Base-by-base conservation (phyloP, 2,888 invertebrate species). In the Scaptomyza reducta region DNA sequence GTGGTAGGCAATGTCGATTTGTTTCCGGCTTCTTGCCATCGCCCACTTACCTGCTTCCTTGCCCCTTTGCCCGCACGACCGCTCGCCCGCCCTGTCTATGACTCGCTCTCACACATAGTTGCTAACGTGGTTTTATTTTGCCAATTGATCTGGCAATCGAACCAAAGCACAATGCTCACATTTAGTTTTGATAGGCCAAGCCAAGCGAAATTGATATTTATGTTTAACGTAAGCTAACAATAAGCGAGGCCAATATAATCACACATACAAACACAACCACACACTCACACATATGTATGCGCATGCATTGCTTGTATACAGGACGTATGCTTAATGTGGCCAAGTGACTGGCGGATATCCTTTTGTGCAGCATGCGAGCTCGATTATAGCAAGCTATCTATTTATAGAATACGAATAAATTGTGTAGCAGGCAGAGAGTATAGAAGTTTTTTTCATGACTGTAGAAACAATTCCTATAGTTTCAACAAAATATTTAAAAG, bases 81-180 rank as follows among this genome's bases (percentile, higher is more conserved):
- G n/a, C n/a, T n/a, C n/a, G n/a, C n/a, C n/a, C n/a, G n/a, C n/a
- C n/a, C 42, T 7, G 41, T 31, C 10, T 33, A 14, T 6, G 29
- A 22, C 31, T 11, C 18, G 9, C n/a, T 14, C 10, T 42, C 35
- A 60, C 67, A 79, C 58, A 81, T 77, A 70, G 78, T 69, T 77
- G 64, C 61, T 49, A 77, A 71, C 70, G 62, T 71, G 62, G 80
- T 84, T 80, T 72, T 82, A 80, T 76, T 79, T 85, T 66, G 85
- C 65, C 82, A 82, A 82, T 85, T 82, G 87, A 82, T 87, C 87
- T 77, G 87, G 79, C 79, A 87, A 82, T 87, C 77, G 77, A 58
- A 40, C 29, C 61, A 54, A 69, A 59, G 63, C 77, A 73, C 82
- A 57, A 65, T 58, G 64, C 78, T 77, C 60, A 58, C 79, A 87